phyloP scores from a whole-genome alignment of 2,797 vertebrate species.

The Glossophaga mutica region DNA sequence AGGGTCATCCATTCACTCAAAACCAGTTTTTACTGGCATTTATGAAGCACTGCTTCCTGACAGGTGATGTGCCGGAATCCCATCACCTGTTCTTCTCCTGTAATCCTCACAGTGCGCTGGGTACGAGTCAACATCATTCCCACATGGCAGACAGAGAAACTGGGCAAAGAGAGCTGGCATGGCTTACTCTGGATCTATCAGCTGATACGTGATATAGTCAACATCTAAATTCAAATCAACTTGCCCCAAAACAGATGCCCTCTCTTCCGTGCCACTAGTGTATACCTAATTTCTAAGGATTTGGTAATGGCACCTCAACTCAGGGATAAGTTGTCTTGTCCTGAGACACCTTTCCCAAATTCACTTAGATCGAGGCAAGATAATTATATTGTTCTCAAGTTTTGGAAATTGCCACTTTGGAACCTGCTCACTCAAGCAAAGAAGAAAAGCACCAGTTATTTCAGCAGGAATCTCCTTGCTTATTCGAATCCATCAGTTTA shows the following conservation, averaged over 20 bases:
- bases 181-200: not conserved
- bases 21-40: not conserved
- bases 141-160: not conserved
- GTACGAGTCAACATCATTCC: not conserved
- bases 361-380: not conserved
- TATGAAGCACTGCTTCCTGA: not conserved
- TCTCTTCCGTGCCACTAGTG: not conserved
- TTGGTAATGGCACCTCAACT: not conserved
- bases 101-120: accelerated
- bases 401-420: not conserved
- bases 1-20: not conserved
- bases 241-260: not conserved
- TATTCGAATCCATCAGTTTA: not conserved
- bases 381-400: not conserved
- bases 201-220: not conserved
- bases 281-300: not conserved
- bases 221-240: not conserved
- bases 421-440: not conserved
- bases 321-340: not conserved
- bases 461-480: not conserved
- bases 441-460: not conserved
- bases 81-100: not conserved
- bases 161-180: not conserved
- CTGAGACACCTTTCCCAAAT: not conserved
- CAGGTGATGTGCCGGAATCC: not conserved